phyloP scores from a whole-genome alignment of 2,888 invertebrate genomes.

The Zaprionus bogoriensis region DNA sequence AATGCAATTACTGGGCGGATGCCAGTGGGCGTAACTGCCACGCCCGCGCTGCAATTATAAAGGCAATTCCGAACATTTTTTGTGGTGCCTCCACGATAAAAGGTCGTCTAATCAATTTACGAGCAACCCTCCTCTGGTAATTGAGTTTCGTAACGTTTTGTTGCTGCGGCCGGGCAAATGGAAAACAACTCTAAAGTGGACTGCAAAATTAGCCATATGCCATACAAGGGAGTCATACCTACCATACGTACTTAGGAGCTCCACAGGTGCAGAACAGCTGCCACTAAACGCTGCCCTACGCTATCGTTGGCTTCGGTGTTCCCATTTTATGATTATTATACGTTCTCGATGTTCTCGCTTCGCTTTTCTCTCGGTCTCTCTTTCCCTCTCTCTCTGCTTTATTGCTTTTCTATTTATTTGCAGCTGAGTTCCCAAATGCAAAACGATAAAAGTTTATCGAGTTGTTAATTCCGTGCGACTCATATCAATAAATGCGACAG shows the following conservation, averaged over 20 bases:
- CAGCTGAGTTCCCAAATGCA: conserved; percentile 58
- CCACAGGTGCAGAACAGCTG: conserved; percentile 57
- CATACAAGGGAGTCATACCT: background rate
- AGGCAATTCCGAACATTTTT: conserved; percentile 43
- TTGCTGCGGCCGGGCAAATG: conserved; percentile 31
- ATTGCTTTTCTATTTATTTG: conserved; percentile 64
- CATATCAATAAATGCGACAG: conserved; percentile 63
- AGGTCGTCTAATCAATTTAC: conserved; percentile 59
- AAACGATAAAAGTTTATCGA: conserved; percentile 76
- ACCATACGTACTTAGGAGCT: conserved; percentile 8
- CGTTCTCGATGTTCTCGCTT: background rate
- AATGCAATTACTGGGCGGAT: conserved; percentile 16
- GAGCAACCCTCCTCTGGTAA: conserved; percentile 49
- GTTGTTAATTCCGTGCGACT: conserved; percentile 62
- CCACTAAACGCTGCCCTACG: background rate
- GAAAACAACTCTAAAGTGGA: conserved; percentile 47
- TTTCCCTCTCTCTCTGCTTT: conserved; percentile 35
- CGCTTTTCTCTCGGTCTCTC: conserved; percentile 11
- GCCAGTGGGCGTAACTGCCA: conserved; percentile 9
- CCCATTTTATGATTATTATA: background rate
- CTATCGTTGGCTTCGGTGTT: background rate
- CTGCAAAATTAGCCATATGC: conserved; percentile 68
- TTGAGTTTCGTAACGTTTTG: conserved; percentile 50
- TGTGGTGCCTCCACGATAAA: conserved; percentile 6
- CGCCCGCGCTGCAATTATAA: conserved; percentile 50